These are phyloP conservation scores for Centropus unirufus DNA, from an alignment of 2,113 vertebrate species.

Conservation along the genomic window DNA sequence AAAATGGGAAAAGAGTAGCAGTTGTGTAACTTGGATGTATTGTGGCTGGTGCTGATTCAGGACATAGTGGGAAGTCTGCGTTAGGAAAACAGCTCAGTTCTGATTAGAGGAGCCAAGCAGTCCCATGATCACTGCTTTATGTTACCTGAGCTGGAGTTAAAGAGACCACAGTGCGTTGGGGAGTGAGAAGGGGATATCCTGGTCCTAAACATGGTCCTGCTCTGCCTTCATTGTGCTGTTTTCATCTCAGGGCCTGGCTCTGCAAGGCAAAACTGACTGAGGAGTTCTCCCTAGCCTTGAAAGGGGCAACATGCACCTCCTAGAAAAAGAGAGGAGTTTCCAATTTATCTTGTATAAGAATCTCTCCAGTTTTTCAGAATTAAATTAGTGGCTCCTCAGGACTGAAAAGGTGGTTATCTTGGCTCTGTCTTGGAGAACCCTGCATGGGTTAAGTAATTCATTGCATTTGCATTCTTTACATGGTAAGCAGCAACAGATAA, in stretches of 20 bases:
- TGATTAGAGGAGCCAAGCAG: not conserved
- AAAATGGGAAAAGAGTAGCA: not conserved
- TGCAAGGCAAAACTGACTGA: not conserved
- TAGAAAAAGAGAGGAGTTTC: not conserved
- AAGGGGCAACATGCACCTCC: not conserved
- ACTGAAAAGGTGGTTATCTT: not conserved
- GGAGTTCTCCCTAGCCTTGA: not conserved
- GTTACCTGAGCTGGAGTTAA: not conserved
- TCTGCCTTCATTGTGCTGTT: not conserved
- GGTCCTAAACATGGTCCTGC: not conserved
- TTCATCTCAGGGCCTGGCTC: fast-evolving
- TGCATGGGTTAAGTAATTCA: not conserved
- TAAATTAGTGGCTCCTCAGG: not conserved
- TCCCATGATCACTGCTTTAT: not conserved
- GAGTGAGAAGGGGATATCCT: not conserved
- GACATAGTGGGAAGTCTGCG: not conserved
- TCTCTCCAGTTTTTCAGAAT: not conserved
- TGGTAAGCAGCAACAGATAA: not conserved
- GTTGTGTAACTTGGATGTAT: not conserved
- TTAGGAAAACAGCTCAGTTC: not conserved
- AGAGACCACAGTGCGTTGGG: too few relatives aligned
- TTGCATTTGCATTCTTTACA: not conserved
- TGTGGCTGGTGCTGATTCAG: not conserved
- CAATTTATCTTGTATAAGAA: not conserved
- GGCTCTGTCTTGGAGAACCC: not conserved